Conservation (phyloP, 2,113 vertebrate species). For the Cavia aperea region DNA sequence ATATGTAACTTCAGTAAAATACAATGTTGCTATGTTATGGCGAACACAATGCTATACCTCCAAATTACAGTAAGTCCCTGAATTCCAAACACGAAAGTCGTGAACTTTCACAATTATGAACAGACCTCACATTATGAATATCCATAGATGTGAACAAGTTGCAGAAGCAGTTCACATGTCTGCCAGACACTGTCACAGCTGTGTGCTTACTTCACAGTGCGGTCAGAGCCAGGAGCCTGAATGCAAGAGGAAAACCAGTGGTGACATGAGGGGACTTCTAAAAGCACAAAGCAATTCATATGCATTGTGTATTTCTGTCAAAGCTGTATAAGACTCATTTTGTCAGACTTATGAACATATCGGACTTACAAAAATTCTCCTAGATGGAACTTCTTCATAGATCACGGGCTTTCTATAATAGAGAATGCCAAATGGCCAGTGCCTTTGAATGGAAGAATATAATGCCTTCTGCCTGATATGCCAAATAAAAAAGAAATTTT, state of each 20-base stretch:
- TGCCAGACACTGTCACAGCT: not conserved
- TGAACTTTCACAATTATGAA: not conserved
- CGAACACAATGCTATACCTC: not conserved
- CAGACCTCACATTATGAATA: not conserved
- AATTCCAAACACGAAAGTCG: not conserved
- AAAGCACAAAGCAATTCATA: not conserved
- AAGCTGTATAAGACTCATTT: not conserved
- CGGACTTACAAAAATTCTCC: not conserved
- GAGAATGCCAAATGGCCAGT: not conserved
- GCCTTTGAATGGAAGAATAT: not conserved
- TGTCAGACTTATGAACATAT: not conserved
- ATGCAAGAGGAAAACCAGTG: not conserved
- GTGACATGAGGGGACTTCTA: not conserved
- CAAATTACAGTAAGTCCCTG: not conserved
- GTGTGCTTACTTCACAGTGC: not conserved
- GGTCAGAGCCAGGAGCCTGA: not conserved
- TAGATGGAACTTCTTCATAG: not conserved
- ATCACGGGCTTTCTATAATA: not conserved
- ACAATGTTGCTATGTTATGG: not conserved
- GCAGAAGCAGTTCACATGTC: not conserved
- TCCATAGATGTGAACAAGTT: not conserved
- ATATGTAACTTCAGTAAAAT: slow-evolving; percentile 16
- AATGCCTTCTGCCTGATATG: not conserved
- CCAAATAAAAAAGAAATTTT: slow-evolving; percentile 18
- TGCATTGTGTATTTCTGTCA: not conserved